Base-by-base conservation (phyloP, 2,113 vertebrate genomes). In the Dasyprocta punctata region DNA sequence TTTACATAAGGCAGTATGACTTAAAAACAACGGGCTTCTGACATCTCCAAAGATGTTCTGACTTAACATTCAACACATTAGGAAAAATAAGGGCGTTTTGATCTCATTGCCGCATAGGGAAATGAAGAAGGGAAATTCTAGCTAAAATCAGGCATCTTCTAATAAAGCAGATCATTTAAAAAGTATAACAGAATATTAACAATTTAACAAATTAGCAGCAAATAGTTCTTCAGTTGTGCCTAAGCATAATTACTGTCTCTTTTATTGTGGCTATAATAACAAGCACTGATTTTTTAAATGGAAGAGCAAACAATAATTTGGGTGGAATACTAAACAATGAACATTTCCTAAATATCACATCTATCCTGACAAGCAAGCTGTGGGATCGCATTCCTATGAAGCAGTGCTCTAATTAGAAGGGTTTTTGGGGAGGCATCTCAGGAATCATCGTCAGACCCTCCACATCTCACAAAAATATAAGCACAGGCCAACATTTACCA, bases 261-360 rank as follows among this genome's bases (percentile, higher is more conserved):
- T 91, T 86, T 65, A 73, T 69, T 61, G 30, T 9, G 13, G 78
- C 73, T 82, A 38, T 24, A 81, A 88, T 77, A 86, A 92, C 3
- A 28, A 95, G 13, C 71, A 86, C 65, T 82, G 47, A 95, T 80
- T 56, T 94, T 83, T 90, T 92, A 92, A 95, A 88, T 61, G n/a
- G 36, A 89, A 77, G 85, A 69, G 20, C 80, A 94, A 96, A 96
- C 36, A 71, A 67, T 75, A 92, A 71, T 82, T 92, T 82, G 52
- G 30, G 44, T 44, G 47, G 75, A 95, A 85, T 81, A 82, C 52
- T 65, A 94, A 95, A 90, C 77, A 95, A 71, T 26, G 30, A 94
- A 22, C 17, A 67, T 33, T 49, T 92, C 67, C 67, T 86, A 92
- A 94, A 95, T 80, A 82, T 30, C 52, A 84, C 54, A 88, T 69